These are phyloP conservation scores for Drosophila algonquin DNA, from an alignment of 2,888 invertebrate genomes.

Conservation along the genomic window DNA sequence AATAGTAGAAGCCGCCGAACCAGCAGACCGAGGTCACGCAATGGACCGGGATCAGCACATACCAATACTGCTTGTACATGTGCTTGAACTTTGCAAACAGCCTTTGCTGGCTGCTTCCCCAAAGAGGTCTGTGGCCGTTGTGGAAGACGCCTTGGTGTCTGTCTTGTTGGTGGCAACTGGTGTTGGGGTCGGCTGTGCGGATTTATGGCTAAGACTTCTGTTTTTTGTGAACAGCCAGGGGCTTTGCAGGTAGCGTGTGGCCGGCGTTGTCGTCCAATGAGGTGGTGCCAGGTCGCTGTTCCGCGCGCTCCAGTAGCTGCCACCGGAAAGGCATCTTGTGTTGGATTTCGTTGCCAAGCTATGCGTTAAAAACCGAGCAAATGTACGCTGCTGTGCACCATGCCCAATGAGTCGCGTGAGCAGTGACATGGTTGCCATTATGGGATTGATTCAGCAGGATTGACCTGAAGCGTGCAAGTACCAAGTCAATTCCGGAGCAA, in stretches of 20 bases:
- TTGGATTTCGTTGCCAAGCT: neutral
- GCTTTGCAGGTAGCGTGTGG: neutral
- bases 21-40: slow-evolving; percentile 93
- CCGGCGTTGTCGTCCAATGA: neutral
- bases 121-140: slow-evolving; percentile 74
- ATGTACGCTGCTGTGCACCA: neutral
- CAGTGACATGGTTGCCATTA: neutral
- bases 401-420: neutral
- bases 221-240: neutral
- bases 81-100: slow-evolving; percentile 93
- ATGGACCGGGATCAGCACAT: slow-evolving; percentile 97
- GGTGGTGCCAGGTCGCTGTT: neutral
- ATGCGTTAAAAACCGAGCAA: neutral
- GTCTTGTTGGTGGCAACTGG: neutral
- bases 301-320: neutral
- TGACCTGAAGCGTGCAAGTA: no score
- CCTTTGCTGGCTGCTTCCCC: slow-evolving; percentile 85
- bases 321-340: neutral
- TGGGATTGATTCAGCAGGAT: neutral
- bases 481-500: neutral
- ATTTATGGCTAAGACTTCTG: neutral
- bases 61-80: slow-evolving; percentile 98
- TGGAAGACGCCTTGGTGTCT: slow-evolving; percentile 60
- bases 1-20: slow-evolving; percentile 94
- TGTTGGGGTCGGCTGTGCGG: neutral